phyloP scores from a whole-genome alignment of 2,888 invertebrate species.

The Protonemura montana region DNA sequence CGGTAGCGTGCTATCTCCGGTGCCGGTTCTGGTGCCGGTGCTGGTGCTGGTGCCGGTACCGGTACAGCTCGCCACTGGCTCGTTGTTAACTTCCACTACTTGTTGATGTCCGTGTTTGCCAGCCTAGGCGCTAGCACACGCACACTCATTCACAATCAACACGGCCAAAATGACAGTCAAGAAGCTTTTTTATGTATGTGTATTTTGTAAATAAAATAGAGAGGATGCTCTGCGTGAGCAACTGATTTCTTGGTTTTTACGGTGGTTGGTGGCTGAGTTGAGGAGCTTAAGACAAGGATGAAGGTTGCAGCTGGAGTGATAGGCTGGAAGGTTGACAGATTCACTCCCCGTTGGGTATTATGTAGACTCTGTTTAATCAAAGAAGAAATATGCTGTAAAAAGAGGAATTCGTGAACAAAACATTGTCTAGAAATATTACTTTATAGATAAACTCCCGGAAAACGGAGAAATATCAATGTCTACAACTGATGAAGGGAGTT shows the following conservation, averaged over 20 bases:
- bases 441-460: not conserved
- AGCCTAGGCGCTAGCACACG: not conserved
- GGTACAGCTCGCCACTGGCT: not conserved
- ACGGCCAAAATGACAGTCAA: not conserved
- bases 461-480: not conserved
- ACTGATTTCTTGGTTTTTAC: not conserved
- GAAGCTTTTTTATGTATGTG: not conserved
- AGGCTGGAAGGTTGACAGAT: too few species aligned
- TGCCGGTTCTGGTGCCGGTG: not conserved
- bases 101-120: too few species aligned
- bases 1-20: not conserved
- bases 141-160: not conserved
- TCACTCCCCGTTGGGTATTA: too few species aligned
- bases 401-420: too few species aligned
- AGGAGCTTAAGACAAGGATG: too few species aligned
- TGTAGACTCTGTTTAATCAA: too few species aligned
- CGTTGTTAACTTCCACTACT: too few species aligned
- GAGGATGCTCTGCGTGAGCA: not conserved
- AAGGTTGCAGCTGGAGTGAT: too few species aligned
- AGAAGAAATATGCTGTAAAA: too few species aligned
- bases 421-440: too few species aligned
- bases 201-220: not conserved
- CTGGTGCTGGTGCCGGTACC: not conserved
- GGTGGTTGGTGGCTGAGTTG: not conserved
- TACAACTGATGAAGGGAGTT: not conserved